A percentile compares a stretch with the other conserved stretches of the same genome.
Conservation (phyloP, 2,797 vertebrate species). For the Morelia viridis region DNA sequence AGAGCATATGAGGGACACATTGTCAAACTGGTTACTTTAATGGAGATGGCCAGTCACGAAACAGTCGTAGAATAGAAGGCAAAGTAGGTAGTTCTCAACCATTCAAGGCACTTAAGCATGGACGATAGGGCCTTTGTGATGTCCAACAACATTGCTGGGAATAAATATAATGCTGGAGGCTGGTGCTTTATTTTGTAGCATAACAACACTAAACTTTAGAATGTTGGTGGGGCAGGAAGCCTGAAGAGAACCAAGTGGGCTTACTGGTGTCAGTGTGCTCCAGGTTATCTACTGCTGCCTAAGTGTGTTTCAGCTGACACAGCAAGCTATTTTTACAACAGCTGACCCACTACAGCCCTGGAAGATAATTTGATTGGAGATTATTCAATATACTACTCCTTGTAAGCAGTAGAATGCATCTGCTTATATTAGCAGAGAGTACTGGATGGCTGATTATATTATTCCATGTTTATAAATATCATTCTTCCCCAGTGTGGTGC, state of each 20-base stretch:
- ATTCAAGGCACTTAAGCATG: neutral
- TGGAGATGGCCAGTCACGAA: neutral
- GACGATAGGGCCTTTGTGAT: neutral
- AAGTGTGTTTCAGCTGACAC: neutral
- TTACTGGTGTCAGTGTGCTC: neutral
- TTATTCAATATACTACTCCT: neutral
- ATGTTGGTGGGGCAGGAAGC: neutral
- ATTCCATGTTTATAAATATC: neutral
- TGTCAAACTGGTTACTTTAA: neutral
- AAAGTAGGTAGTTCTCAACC: neutral
- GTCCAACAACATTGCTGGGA: neutral
- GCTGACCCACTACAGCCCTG: neutral
- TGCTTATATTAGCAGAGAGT: neutral
- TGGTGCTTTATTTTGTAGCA: neutral
- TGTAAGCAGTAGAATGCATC: neutral
- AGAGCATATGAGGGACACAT: neutral
- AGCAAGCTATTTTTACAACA: neutral
- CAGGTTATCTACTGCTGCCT: neutral
- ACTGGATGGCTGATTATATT: neutral
- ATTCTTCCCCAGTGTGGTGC: neutral
- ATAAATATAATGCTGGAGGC: neutral
- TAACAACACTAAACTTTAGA: neutral
- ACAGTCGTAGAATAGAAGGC: neutral
- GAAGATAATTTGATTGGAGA: neutral
- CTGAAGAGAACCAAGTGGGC: neutral